Conservation (phyloP, 53 echinoderm and acorn worm genomes). For the Henricia sp. region DNA sequence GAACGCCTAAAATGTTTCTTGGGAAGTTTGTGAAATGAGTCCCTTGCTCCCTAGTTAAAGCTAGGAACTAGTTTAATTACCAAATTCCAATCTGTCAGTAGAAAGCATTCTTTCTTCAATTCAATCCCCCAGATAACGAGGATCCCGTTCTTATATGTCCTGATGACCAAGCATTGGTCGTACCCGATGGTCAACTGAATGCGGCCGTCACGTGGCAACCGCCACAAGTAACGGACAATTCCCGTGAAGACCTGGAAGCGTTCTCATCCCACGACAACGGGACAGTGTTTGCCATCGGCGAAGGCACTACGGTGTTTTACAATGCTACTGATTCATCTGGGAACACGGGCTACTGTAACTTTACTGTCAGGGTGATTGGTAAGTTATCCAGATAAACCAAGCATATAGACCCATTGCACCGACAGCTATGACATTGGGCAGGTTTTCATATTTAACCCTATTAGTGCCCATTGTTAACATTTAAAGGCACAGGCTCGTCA, state of each 20-base stretch:
- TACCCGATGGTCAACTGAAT: background rate
- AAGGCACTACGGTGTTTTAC: slow-evolving; percentile 23
- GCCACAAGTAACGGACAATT: slow-evolving; percentile 29
- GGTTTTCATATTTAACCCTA: no score
- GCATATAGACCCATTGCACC: no score
- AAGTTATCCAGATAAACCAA: background rate
- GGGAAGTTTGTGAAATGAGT: background rate
- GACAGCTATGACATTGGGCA: no score
- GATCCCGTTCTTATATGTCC: slow-evolving; percentile 22
- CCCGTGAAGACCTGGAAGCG: background rate
- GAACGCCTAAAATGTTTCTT: background rate
- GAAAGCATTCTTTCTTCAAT: no score
- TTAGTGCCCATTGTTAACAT: no score
- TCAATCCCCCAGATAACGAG: background rate
- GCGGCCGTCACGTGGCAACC: slow-evolving; percentile 17
- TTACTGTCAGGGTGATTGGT: slow-evolving; percentile 43
- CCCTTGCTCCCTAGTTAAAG: background rate
- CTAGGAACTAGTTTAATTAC: background rate
- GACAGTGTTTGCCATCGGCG: slow-evolving; percentile 33
- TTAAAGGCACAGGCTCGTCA: no score
- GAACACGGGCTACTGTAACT: slow-evolving; percentile 57
- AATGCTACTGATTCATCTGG: slow-evolving; percentile 48
- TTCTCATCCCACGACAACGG: background rate
- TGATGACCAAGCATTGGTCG: background rate
- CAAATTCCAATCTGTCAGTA: background rate